These are phyloP conservation scores for Chrysopa pallens DNA, from an alignment of 1,140 invertebrate species.

Conservation along the genomic window DNA sequence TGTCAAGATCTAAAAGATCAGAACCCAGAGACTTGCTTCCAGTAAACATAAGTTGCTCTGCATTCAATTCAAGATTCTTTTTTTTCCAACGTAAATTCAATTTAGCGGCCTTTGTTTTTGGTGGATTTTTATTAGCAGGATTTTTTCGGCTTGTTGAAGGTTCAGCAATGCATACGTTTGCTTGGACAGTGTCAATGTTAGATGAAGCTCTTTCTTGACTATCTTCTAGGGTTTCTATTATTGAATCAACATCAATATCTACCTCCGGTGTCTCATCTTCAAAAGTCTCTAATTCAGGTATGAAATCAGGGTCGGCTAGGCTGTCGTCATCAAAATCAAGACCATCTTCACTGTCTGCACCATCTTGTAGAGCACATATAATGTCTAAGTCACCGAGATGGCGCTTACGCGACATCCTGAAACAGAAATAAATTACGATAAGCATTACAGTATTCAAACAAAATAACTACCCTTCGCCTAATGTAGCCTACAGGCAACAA, in stretches of 20 bases:
- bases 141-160: no score
- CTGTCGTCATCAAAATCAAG: slow-evolving; percentile 13
- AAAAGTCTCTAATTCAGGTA: no score
- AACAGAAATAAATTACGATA: slow-evolving; percentile 6
- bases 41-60: no score
- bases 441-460: slow-evolving; percentile 7
- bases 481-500: slow-evolving; percentile 4
- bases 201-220: slow-evolving; percentile 12
- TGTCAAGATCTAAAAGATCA: no score
- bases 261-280: slow-evolving; percentile 10
- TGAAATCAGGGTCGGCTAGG: slow-evolving; percentile 11
- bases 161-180: no score
- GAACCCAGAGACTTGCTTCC: no score
- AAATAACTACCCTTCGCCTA: slow-evolving; percentile 7
- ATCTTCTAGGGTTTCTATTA: slow-evolving; percentile 20
- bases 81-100: no score
- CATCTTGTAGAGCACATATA: slow-evolving; percentile 5
- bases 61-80: no score
- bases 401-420: slow-evolving; percentile 9
- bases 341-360: slow-evolving; percentile 11
- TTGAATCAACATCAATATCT: no score
- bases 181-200: no score
- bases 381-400: slow-evolving; percentile 7
- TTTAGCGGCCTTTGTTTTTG: no score
- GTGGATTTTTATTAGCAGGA: no score